Conservation (phyloP, 2,113 vertebrate species). For the Sylvicapra grimmia region DNA sequence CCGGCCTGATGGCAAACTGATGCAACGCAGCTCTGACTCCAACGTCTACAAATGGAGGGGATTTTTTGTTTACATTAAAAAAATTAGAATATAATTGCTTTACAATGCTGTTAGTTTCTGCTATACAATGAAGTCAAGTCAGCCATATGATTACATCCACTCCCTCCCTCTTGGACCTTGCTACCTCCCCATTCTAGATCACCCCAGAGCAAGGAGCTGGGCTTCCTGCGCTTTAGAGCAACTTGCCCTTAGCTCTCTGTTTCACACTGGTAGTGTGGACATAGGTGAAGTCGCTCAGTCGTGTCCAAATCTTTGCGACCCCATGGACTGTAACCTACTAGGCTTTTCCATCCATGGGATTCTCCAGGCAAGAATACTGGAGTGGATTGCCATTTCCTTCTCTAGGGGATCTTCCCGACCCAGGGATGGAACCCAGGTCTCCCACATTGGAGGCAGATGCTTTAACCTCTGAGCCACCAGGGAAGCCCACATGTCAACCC, state of each 20-base stretch:
- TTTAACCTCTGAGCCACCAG: too few relatives aligned
- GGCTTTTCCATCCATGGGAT: too few relatives aligned
- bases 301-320: too few relatives aligned
- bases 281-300: too few relatives aligned
- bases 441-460: too few relatives aligned
- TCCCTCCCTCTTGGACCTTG: not conserved
- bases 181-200: not conserved
- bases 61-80: constrained; percentile 53
- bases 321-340: too few relatives aligned
- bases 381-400: too few relatives aligned
- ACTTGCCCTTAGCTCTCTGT: not conserved
- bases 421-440: too few relatives aligned
- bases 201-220: not conserved
- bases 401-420: too few relatives aligned
- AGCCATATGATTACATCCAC: not conserved
- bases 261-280: not conserved
- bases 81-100: not conserved
- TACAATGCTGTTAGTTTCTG: not conserved
- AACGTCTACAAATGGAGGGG: constrained; percentile 45
- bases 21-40: not conserved
- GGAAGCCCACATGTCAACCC: too few relatives aligned
- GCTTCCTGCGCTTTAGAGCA: not conserved
- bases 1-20: not conserved
- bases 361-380: too few relatives aligned
- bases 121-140: not conserved